Percentiles rank a stretch among this genome's conserved stretches.
Evolutionary conservation across 2,888 invertebrate genomes (phyloP).

Genomic region (Phalangium opilio): DNA sequence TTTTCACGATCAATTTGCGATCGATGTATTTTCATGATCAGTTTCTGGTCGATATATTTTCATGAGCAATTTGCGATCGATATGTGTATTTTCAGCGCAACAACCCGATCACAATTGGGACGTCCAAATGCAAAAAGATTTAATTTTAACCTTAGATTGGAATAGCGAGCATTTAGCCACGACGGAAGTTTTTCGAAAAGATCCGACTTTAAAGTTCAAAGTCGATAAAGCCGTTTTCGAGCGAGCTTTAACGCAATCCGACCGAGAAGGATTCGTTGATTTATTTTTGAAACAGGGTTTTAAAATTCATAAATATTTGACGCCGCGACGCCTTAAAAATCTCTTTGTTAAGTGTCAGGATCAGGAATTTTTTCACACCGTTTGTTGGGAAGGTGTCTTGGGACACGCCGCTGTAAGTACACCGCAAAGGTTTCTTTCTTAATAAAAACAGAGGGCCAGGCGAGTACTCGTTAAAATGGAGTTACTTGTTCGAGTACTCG

Average conservation of each 20-base stretch:
- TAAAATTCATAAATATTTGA: constrained; percentile 29
- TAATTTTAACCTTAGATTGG: constrained; percentile 32
- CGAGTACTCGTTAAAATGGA: no score
- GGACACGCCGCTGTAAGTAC: constrained; percentile 21
- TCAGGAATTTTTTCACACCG: constrained; percentile 28
- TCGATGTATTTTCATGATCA: no score
- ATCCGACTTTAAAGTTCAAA: constrained; percentile 24
- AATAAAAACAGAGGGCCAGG: no score
- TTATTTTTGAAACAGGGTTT: constrained; percentile 31
- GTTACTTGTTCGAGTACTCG: no score
- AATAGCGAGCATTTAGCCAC: constrained; percentile 30
- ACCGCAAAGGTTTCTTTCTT: no score
- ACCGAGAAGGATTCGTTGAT: constrained; percentile 31
- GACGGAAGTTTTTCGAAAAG: constrained; percentile 27
- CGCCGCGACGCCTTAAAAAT: constrained; percentile 23
- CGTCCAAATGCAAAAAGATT: constrained; percentile 25
- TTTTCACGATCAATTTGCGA: no score
- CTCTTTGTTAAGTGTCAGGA: constrained; percentile 27
- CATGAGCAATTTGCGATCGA: no score
- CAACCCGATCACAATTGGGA: constrained; percentile 16
- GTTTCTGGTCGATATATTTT: no score
- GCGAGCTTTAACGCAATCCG: constrained; percentile 27
- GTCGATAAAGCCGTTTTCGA: constrained; percentile 28
- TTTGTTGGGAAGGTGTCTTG: constrained; percentile 28
- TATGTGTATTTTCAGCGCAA: constrained; percentile 12